Conservation (phyloP, 2,113 vertebrate genomes). For the Otis tarda region DNA sequence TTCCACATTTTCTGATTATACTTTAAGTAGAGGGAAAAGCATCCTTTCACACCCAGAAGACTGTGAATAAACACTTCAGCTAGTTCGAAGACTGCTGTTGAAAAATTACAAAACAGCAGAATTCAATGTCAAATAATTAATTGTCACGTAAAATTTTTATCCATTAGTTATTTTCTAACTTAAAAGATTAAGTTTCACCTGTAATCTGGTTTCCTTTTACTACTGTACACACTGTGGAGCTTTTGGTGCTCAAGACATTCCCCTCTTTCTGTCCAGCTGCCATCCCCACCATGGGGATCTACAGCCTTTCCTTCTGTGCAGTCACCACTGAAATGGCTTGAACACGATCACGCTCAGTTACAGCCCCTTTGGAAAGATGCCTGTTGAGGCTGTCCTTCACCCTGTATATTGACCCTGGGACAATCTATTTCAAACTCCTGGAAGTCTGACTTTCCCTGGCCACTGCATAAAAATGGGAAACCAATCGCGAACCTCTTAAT, state of each 20-base stretch:
- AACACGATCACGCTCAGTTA: accelerated
- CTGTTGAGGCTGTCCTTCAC: background rate
- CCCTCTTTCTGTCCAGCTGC: background rate
- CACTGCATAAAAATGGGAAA: background rate
- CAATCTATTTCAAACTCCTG: background rate
- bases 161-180: background rate
- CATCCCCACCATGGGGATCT: background rate
- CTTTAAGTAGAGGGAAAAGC: background rate
- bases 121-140: background rate
- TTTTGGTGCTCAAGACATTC: background rate
- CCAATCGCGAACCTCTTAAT: background rate
- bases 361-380: background rate
- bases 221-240: background rate
- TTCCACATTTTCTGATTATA: background rate
- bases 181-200: background rate
- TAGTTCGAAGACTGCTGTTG: background rate
- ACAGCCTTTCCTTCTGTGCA: background rate
- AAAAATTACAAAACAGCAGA: background rate
- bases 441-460: background rate
- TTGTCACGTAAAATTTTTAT: background rate
- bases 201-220: background rate
- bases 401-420: background rate
- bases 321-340: background rate
- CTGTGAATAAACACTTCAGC: background rate
- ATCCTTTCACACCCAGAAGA: background rate